These are phyloP conservation scores for Magallana angulata DNA, from an alignment of 1,140 invertebrate species.

Conservation along the genomic window DNA sequence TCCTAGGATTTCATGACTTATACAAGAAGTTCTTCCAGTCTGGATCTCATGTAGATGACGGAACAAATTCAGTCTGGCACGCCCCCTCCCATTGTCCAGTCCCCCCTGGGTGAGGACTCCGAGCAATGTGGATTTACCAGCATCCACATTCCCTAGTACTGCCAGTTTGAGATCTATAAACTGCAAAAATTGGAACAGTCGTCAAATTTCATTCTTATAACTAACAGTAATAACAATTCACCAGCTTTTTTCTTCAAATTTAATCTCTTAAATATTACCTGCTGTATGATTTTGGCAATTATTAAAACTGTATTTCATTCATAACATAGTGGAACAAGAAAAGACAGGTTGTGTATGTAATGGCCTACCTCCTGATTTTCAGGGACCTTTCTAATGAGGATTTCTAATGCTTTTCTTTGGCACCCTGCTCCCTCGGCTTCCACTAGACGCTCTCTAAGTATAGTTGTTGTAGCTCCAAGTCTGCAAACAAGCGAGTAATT, in stretches of 20 bases:
- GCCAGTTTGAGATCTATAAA: slow-evolving; percentile 92
- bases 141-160: slow-evolving; percentile 95
- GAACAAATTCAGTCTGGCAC: slow-evolving; percentile 96
- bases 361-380: slow-evolving; percentile 88
- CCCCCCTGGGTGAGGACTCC: slow-evolving; percentile 97
- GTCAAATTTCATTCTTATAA: too few species aligned
- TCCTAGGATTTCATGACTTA: slow-evolving; percentile 97
- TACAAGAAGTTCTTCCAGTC: slow-evolving; percentile 96
- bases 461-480: slow-evolving; percentile 87
- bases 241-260: too few species aligned
- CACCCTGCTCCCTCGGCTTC: slow-evolving; percentile 67
- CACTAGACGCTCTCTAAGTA: slow-evolving; percentile 84
- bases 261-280: too few species aligned
- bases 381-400: slow-evolving; percentile 92
- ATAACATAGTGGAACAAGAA: too few species aligned
- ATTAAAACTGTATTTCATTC: too few species aligned
- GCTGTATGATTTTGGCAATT: too few species aligned
- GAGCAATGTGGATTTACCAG: slow-evolving; percentile 94
- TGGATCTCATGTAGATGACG: slow-evolving; percentile 97
- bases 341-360: too few species aligned
- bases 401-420: slow-evolving; percentile 86
- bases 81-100: slow-evolving; percentile 96
- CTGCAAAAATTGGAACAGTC: slow-evolving; percentile 57
- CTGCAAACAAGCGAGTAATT: slow-evolving; percentile 75
- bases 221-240: too few species aligned